phyloP scores from a whole-genome alignment of 2,888 invertebrate genomes.

The Leptinotarsa tumamoca region DNA sequence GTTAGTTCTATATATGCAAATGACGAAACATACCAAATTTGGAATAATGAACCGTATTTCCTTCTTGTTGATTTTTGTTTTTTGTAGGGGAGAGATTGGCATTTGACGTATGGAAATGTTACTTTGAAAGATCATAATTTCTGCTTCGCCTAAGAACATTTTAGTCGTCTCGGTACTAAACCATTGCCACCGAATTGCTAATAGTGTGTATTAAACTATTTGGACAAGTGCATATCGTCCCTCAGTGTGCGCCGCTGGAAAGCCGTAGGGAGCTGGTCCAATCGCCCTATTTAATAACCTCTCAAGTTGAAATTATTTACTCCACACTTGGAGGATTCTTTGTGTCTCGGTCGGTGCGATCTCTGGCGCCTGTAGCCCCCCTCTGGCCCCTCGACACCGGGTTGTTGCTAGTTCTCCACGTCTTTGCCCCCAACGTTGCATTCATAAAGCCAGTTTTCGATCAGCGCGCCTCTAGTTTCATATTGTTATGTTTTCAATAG shows the following conservation, averaged over 20 bases:
- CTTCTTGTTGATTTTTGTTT: too few relatives aligned
- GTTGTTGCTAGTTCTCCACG: slow-evolving; percentile 37
- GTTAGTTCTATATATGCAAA: too few relatives aligned
- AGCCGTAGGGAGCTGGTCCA: slow-evolving; percentile 61
- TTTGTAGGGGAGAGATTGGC: too few relatives aligned
- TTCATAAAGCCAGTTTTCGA: slow-evolving; percentile 44
- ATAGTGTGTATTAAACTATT: neutral
- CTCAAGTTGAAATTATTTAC: slow-evolving; percentile 62
- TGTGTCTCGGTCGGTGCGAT: slow-evolving; percentile 69
- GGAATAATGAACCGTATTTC: too few relatives aligned
- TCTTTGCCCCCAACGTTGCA: slow-evolving; percentile 33
- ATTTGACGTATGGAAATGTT: too few relatives aligned
- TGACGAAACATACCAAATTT: too few relatives aligned
- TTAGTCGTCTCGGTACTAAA: too few relatives aligned
- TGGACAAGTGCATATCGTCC: slow-evolving; percentile 38
- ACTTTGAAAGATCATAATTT: too few relatives aligned
- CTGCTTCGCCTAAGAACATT: too few relatives aligned
- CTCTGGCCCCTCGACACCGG: slow-evolving; percentile 56
- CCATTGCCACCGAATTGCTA: too few relatives aligned
- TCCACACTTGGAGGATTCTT: slow-evolving; percentile 62
- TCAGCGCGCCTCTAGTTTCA: neutral
- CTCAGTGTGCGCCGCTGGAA: slow-evolving; percentile 23
- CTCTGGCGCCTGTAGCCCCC: slow-evolving; percentile 65
- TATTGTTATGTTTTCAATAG: neutral
- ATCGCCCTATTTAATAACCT: slow-evolving; percentile 69